phyloP scores from a whole-genome alignment of 2,113 vertebrate genomes.

The Ariopsis seemanni region DNA sequence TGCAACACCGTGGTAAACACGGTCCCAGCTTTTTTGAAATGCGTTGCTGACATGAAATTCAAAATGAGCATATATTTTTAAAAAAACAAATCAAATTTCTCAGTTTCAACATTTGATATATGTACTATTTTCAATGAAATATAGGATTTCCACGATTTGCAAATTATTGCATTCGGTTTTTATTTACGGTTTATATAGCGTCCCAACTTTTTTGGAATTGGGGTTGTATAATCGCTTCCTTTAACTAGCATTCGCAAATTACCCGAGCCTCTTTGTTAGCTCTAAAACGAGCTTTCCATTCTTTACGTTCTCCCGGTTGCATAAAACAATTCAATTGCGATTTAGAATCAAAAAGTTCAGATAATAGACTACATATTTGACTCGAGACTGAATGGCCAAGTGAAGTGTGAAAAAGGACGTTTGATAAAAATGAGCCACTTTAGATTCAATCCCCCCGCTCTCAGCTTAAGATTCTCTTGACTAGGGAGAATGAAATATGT shows the following conservation, averaged over 20 bases:
- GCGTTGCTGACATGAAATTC: no score
- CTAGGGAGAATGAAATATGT: slow-evolving; percentile 72
- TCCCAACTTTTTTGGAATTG: no score
- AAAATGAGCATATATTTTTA: no score
- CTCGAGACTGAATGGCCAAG: slow-evolving; percentile 3
- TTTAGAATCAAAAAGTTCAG: background rate
- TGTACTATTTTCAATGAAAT: no score
- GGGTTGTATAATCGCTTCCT: background rate
- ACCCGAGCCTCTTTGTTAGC: background rate
- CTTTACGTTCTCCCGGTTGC: background rate
- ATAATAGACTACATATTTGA: slow-evolving; percentile 21
- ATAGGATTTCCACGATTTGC: no score
- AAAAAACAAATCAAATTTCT: no score
- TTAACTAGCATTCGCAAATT: background rate
- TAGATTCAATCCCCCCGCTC: slow-evolving; percentile 45
- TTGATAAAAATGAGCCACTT: slow-evolving; percentile 64
- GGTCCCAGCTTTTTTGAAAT: no score
- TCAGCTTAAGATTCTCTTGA: slow-evolving; percentile 62
- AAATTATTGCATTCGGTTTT: no score
- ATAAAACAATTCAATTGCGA: background rate
- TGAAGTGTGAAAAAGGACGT: slow-evolving; percentile 20
- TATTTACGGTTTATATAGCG: no score
- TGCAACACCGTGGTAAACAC: no score
- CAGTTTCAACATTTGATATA: no score
- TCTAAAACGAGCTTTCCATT: background rate